Base-by-base conservation (phyloP, 2,797 vertebrate species). In the Cichlasoma orientale region DNA sequence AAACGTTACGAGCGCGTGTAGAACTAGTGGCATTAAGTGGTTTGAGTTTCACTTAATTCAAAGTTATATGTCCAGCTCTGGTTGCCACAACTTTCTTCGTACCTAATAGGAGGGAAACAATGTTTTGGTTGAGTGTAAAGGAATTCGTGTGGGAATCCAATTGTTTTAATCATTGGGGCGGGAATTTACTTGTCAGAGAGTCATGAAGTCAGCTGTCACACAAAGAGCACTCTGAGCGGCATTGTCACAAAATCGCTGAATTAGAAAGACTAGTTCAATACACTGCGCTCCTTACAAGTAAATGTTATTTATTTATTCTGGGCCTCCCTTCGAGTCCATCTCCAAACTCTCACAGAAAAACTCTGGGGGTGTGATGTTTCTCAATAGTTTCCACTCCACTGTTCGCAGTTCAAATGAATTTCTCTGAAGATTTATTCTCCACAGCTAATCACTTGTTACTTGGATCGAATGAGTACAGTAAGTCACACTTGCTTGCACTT, bases 401-500 rank as follows among this genome's bases (percentile, higher is more conserved):
- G 91, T 94, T 92, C 88, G 77, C 91, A 90, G 82, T 81, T 90
- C 80, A 92, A 88, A 93, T 89, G 80, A 89, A 90, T 92, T 93
- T 89, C 85, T 91, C 86, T 88, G 75, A 83, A 94, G 91, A 94
- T 92, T 87, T 93, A 92, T 92, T 93, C 88, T 93, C 93, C 83
- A 84, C 89, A 95, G 92, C 92, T 95, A 95, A 95, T 95, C 93
- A 94, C 92, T 92, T 85, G 83, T 89, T 92, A 92, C 93, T 92
- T 91, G 90, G 88, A 92, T 90, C 12, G 85, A 93, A 86, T 85
- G 84, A 91, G 86, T 92, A 92, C 87, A 90, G 92, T 92, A 90
- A 86, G 90, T 90, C 90, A 88, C 90, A 88, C 91, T 90, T 90
- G 89, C 89, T 91, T 90, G 86, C 81, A 88, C 89, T 91, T 90